phyloP scores from a whole-genome alignment of 2,113 vertebrate species.

The Bufo bufo region DNA sequence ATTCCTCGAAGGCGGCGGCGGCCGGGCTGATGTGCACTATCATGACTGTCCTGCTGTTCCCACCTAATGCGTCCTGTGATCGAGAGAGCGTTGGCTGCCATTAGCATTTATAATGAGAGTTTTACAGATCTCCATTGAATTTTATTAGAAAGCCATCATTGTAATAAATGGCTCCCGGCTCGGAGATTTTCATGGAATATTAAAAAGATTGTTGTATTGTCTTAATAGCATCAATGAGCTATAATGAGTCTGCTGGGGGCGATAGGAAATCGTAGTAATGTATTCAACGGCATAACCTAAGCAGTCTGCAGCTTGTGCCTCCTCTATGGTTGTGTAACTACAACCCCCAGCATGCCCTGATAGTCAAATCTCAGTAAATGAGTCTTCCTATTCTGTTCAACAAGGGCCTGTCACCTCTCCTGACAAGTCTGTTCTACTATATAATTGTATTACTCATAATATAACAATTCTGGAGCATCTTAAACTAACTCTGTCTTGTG shows the following conservation, averaged over 20 bases:
- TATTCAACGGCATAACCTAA: neutral
- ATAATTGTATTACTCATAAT: neutral
- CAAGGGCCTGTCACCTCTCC: too few species aligned
- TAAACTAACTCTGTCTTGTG: too few species aligned
- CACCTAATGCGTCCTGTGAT: constrained; percentile 68
- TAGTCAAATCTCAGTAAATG: too few species aligned
- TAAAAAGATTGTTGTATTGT: neutral
- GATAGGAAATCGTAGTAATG: neutral
- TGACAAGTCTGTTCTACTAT: neutral
- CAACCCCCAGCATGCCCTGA: neutral
- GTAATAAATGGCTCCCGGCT: neutral
- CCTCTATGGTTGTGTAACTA: neutral
- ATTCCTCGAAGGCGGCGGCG: constrained; percentile 70
- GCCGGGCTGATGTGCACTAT: constrained; percentile 72
- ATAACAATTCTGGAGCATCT: too few species aligned
- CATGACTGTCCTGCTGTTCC: constrained; percentile 70
- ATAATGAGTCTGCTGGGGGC: neutral
- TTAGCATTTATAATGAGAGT: neutral
- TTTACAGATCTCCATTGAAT: constrained; percentile 4
- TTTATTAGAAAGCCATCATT: neutral
- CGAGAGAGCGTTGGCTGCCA: neutral
- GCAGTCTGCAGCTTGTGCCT: neutral
- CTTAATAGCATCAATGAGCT: neutral
- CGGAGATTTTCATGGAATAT: neutral
- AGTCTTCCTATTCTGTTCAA: too few species aligned